Conservation (phyloP, 2,113 vertebrate species). For the Paralichthys olivaceus region DNA sequence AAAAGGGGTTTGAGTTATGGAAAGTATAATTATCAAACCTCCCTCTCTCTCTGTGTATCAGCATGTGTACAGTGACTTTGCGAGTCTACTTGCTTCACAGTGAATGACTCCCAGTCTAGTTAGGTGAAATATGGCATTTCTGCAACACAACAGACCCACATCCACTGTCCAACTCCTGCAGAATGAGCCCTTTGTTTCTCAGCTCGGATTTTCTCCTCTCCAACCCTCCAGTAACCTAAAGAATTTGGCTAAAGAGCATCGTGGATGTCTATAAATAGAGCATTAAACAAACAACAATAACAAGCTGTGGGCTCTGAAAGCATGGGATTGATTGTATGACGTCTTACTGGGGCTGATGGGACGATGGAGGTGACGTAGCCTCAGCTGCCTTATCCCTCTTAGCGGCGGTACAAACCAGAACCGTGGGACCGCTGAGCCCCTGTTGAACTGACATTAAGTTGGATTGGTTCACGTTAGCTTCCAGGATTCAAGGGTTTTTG, state of each 20-base stretch:
- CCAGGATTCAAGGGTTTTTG: constrained; percentile 70
- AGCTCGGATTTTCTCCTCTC: constrained; percentile 59
- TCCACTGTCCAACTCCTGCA: constrained; percentile 62
- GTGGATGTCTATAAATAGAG: constrained; percentile 75
- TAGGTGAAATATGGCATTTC: constrained; percentile 46
- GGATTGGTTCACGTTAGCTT: constrained; percentile 66
- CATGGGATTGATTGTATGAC: constrained; percentile 50
- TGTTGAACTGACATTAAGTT: constrained; percentile 69
- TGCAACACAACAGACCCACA: constrained; percentile 55
- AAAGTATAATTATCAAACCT: neutral
- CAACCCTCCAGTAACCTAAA: constrained; percentile 69
- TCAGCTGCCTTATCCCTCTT: constrained; percentile 61
- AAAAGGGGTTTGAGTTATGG: too few species aligned
- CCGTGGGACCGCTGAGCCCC: constrained; percentile 58
- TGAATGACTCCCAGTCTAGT: constrained; percentile 31
- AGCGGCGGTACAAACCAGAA: constrained; percentile 43
- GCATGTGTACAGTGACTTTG: constrained; percentile 15
- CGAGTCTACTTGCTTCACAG: constrained; percentile 27
- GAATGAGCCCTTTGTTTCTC: constrained; percentile 73
- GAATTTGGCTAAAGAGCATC: constrained; percentile 66
- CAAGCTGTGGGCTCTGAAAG: constrained; percentile 55
- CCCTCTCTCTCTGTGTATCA: neutral
- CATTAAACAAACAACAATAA: constrained; percentile 71
- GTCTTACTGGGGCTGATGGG: constrained; percentile 38
- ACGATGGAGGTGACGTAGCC: constrained; percentile 57